Conservation (phyloP, 2,113 vertebrate genomes). For the Struthidea cinerea region DNA sequence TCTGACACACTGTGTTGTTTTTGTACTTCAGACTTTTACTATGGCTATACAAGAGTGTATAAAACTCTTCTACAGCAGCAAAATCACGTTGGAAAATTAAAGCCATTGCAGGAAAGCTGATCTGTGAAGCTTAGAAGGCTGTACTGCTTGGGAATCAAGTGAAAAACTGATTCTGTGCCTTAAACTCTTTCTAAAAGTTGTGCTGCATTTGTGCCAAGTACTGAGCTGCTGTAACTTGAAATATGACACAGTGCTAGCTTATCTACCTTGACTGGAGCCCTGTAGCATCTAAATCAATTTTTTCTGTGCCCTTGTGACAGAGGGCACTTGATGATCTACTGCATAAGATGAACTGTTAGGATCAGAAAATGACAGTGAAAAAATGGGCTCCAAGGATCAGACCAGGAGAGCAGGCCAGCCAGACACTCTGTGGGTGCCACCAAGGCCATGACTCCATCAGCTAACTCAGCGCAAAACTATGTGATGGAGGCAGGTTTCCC, state of each 20-base stretch:
- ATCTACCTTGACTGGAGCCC: background rate
- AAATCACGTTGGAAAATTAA: background rate
- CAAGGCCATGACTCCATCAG: fast-evolving
- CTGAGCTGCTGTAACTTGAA: background rate
- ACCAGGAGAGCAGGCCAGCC: background rate
- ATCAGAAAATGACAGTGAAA: background rate
- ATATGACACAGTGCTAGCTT: background rate
- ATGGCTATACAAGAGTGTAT: background rate
- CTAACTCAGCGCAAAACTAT: background rate
- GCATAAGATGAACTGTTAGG: background rate
- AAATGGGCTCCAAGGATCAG: background rate
- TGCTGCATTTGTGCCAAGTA: background rate
- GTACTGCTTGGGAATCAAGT: background rate
- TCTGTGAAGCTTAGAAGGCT: background rate
- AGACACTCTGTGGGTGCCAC: background rate
- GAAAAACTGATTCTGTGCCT: background rate
- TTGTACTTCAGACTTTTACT: background rate
- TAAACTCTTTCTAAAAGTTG: background rate
- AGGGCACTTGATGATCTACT: background rate
- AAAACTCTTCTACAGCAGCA: background rate
- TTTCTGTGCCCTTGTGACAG: background rate
- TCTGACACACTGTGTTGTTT: background rate
- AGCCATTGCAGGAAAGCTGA: background rate
- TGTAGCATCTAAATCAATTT: background rate
- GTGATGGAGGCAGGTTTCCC: background rate